Conservation (phyloP, 2,888 invertebrate species). For the Pecten maximus region DNA sequence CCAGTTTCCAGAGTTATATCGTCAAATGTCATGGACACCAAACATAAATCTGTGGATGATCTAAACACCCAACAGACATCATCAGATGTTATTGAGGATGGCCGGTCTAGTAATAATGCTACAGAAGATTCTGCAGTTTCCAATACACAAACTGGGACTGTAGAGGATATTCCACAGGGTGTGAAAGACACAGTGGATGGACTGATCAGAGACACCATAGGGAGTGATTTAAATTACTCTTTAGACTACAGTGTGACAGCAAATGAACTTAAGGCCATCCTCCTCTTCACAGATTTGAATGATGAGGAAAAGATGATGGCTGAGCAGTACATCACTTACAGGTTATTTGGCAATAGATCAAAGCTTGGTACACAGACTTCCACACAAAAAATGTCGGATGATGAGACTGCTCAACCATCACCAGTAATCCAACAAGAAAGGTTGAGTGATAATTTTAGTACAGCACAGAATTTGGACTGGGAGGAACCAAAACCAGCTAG, state of each 20-base stretch:
- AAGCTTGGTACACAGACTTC: not conserved
- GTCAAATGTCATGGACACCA: not conserved
- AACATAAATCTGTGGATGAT: not conserved
- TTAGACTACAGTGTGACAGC: constrained; percentile 55
- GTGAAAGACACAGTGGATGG: constrained; percentile 57
- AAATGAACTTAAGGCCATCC: constrained; percentile 66
- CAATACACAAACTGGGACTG: not conserved
- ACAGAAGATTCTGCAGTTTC: not conserved
- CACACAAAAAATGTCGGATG: not conserved
- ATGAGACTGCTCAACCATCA: not conserved
- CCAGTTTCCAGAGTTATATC: not conserved
- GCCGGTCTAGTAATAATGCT: not conserved
- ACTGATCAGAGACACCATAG: constrained; percentile 60
- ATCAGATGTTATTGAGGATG: not conserved
- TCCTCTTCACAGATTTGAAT: constrained; percentile 57
- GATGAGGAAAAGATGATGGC: not conserved
- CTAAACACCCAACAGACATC: not conserved
- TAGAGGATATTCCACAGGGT: not conserved
- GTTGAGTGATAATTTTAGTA: not conserved
- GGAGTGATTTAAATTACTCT: constrained; percentile 49
- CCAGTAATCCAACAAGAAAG: not conserved
- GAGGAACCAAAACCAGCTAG: not conserved
- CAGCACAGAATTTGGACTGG: not conserved
- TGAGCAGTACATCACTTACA: not conserved
- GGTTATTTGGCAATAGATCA: not conserved